These are phyloP conservation scores for Telmatherina bonti DNA, from an alignment of 2,797 vertebrate species.

Conservation along the genomic window DNA sequence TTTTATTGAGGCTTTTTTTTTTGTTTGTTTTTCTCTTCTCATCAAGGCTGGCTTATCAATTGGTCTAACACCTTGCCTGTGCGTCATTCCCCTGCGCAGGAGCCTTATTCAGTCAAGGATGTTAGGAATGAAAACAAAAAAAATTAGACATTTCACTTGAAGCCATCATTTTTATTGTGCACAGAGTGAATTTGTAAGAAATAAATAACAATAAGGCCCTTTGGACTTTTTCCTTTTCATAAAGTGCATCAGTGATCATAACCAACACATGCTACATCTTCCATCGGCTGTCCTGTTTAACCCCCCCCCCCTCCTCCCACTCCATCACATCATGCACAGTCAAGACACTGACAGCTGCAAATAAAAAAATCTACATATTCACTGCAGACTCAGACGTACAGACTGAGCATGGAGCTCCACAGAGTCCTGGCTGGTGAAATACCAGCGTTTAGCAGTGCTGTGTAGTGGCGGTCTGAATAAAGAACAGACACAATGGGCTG, in stretches of 20 bases:
- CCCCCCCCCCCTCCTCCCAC: background rate
- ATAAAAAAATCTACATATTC: slow-evolving; percentile 9
- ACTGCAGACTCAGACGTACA: slow-evolving; percentile 39
- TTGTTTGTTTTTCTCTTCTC: too few species aligned
- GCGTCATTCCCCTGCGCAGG: slow-evolving; percentile 34
- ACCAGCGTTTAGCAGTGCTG: slow-evolving; percentile 19
- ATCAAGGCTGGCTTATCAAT: slow-evolving; percentile 9
- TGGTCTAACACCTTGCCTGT: background rate
- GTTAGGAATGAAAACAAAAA: background rate
- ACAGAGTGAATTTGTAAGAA: slow-evolving; percentile 56
- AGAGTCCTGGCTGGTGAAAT: slow-evolving; percentile 41
- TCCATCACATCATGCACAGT: slow-evolving; percentile 40
- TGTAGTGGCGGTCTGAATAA: slow-evolving; percentile 33
- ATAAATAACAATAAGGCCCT: slow-evolving; percentile 73
- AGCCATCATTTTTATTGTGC: slow-evolving; percentile 72
- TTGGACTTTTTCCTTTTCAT: slow-evolving; percentile 57
- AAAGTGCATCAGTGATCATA: slow-evolving; percentile 80
- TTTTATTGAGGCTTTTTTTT: slow-evolving; percentile 15
- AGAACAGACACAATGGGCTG: slow-evolving; percentile 39
- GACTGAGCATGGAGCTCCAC: slow-evolving; percentile 27
- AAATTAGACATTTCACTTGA: slow-evolving; percentile 8
- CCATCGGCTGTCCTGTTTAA: slow-evolving; percentile 28
- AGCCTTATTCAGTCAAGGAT: slow-evolving; percentile 5
- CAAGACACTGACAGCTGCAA: slow-evolving; percentile 32
- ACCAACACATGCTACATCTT: slow-evolving; percentile 56